Base-by-base conservation (phyloP, 2,113 vertebrate species). In the Neomonachus schauinslandi region DNA sequence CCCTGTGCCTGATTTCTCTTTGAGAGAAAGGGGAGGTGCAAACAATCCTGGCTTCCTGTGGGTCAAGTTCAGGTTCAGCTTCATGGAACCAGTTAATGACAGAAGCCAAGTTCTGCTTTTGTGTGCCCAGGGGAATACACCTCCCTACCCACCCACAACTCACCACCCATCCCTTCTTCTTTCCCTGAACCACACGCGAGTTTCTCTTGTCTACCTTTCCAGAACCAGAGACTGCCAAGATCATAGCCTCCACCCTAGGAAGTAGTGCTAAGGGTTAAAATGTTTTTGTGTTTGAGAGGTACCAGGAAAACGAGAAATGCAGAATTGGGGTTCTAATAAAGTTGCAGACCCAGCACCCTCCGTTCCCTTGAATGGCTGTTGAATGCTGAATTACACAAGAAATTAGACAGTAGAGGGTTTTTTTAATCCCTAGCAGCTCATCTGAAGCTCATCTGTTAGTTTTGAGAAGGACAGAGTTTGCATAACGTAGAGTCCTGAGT, bases 391-490 rank as follows among this genome's bases (percentile, higher is more conserved):
- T 79, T 94, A 51, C 51, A 51, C 0, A 7, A 83, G 94, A 95
- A 93, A 92, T 97, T 96, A 94, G 72, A 92, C 59, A 1, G 65
- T 59, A 89, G 74, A 42, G 42, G 19, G 0, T 26, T 63, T 80
- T 67, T 63, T 39, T 14, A 49, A 55, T 72, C 57, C 28, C 57
- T 49, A 59, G 81, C 80, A 85, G 85, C 39, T 90, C 91, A 96
- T 53, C 87, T 61, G 82, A 94, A 88, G 59, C 63, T 76, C 74
- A 21, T 86, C 63, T 96, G 53, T 96, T 96, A 74, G 79, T 94
- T 98, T 85, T 88, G 87, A 96, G 86, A 65, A 33, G 88, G 79
- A 92, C 86, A 92, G 57, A 85, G 51, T 76, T 5, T 93, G 87
- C 33, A 0, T 91, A 91, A 80, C 14, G n/a, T 57, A 39, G 85